Base-by-base conservation (phyloP, 53 echinoderm and acorn worm genomes). In the Henricia sp. region DNA sequence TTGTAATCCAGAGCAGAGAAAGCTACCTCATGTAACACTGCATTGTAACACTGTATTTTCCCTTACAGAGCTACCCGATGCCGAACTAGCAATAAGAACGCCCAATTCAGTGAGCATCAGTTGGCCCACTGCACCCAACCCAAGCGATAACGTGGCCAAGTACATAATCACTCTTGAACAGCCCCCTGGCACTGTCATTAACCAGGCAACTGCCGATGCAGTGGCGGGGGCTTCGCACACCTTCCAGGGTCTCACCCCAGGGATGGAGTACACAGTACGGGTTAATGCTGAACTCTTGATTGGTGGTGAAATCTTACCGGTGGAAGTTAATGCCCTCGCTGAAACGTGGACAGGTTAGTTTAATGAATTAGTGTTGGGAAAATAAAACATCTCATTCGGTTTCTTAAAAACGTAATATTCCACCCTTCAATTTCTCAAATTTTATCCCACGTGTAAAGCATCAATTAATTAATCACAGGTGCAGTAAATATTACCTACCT, bases 161-260 rank as follows among this genome's bases (percentile, higher is more conserved):
- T 80, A 80, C n/a, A 12, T 63, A 1, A 9, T 80, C 48, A 63
- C 30, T 12, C 50, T 80, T 27, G 32, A 80, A 64, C 24, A 65
- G n/a, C 50, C 65, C 1, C 9, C 14, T 30, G 65, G 80, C 4
- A 80, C 50, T 2, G 20, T 17, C 30, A 12, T 80, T 20, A 14
- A n/a, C 0, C 33, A 9, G 1, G 65, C 12, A 14, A 17, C 1
- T 19, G 50, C 64, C 9, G 26, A 44, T 6, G 80, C 80, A 48
- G 48, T 63, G 46, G 80, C 80, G 2, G 80, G 80, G 20, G 65
- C 80, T 10, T 5, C 65, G 6, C 64, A 80, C 50, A 80, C 80
- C 20, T 80, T 80, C n/a, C 32, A 43, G 37, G 50, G 50, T 20
- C 46, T 80, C 20, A 33, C 34, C 20, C 24, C 46, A 24, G 80